Base-by-base conservation (phyloP, 2,113 vertebrate species). In the Pedetes capensis region DNA sequence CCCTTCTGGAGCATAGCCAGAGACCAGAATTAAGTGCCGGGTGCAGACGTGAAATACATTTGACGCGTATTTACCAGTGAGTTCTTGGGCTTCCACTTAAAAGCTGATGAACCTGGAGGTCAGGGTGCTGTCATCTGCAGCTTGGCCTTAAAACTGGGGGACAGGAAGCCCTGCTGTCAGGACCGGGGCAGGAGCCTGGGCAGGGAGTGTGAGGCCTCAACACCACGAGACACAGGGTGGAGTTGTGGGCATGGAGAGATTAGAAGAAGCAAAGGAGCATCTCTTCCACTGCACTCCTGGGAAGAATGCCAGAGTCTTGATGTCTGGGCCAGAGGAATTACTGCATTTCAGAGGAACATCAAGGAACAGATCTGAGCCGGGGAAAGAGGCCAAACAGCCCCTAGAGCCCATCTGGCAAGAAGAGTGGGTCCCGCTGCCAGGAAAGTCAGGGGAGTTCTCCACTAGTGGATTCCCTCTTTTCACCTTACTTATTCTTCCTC, bases 341-440 rank as follows among this genome's bases (percentile, higher is more conserved):
- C 44, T 16, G 51, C 53, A 57, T 49, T 92, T 78, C 74, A 93
- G 55, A 80, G 89, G 51, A 61, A 68, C 47, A 89, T 92, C 82
- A 66, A 79, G 94, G 86, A 83, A 44, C 82, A 89, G 66, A 95
- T 76, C 68, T 44, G 84, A 80, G 86, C 29, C 8, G 6, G 34
- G 74, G 79, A 57, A 83, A 88, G 82, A 93, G 76, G 87, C 90
- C 87, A 76, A 55, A 17, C 8, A 13, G 27, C 53, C 75, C 64
- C 66, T 10, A 91, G 78, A 47, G 72, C 51, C 44, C 53, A 34
- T 68, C 85, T 95, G 96, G 94, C 93, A 80, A n/a, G 63, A 22
- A 82, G 42, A 49, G 27, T 4, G 9, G 63, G 16, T 69, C 53
- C 49, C 0, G 25, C 37, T 96, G 91, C 93, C 88, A 96, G 91